Evolutionary conservation across 2,888 invertebrate genomes (phyloP).

Genomic region (Clistopyga incitator): DNA sequence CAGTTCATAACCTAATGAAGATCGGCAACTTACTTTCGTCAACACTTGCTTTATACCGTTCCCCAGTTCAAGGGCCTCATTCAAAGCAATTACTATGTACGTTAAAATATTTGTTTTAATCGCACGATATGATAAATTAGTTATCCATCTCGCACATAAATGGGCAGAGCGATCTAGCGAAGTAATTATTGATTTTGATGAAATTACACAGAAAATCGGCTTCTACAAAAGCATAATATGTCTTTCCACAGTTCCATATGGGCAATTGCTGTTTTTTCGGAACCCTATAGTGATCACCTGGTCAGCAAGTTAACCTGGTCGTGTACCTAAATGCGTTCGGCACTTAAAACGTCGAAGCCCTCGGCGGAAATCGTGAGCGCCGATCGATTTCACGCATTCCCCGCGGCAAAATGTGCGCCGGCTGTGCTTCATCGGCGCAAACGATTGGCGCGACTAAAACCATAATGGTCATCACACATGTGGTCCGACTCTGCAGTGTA

Average conservation of each 20-base stretch:
- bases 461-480: slow-evolving; percentile 36
- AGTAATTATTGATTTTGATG: too few relatives aligned
- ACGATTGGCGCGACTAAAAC: slow-evolving; percentile 36
- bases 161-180: too few relatives aligned
- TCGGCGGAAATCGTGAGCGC: slow-evolving; percentile 15
- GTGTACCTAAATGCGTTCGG: slow-evolving; percentile 13
- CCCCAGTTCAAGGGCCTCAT: too few relatives aligned
- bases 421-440: slow-evolving; percentile 2
- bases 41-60: background rate
- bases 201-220: background rate
- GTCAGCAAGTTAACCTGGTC: background rate
- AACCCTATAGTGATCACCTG: slow-evolving; percentile 20
- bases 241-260: background rate
- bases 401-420: slow-evolving; percentile 2
- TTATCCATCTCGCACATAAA: too few relatives aligned
- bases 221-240: background rate
- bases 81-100: too few relatives aligned
- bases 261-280: background rate
- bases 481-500: background rate
- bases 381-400: slow-evolving; percentile 49
- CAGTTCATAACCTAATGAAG: background rate
- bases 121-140: too few relatives aligned
- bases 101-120: too few relatives aligned
- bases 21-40: background rate
- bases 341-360: slow-evolving; percentile 37